A percentile compares a stretch with the other conserved stretches of the same genome.
Conservation (phyloP, 2,888 invertebrate genomes). For the Erebia palarica region DNA sequence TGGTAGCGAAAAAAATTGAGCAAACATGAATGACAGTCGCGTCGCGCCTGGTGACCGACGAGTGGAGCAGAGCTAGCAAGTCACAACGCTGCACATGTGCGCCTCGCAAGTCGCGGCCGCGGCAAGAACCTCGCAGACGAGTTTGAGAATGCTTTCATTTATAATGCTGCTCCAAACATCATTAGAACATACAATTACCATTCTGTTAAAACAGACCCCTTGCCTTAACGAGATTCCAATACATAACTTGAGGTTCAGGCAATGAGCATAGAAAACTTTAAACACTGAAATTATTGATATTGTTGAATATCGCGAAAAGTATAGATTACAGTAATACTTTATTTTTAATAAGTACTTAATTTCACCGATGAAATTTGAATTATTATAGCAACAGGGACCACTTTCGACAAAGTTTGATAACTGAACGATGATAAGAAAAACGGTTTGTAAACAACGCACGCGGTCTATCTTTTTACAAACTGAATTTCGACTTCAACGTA, state of each 20-base stretch:
- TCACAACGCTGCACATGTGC: constrained; percentile 68
- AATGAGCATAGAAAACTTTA: background rate
- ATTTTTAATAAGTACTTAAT: constrained; percentile 25
- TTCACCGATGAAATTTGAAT: constrained; percentile 37
- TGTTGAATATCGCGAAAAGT: background rate
- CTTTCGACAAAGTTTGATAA: constrained; percentile 72
- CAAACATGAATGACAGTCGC: constrained; percentile 66
- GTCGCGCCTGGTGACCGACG: constrained; percentile 52
- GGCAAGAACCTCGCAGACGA: constrained; percentile 57
- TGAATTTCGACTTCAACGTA: constrained; percentile 49
- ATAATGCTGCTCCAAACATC: constrained; percentile 43
- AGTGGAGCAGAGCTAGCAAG: constrained; percentile 59
- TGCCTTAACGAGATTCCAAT: background rate
- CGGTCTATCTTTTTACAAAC: constrained; percentile 64
- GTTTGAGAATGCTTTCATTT: constrained; percentile 60
- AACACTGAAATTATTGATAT: constrained; percentile 1
- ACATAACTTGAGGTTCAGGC: background rate
- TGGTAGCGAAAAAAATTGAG: constrained; percentile 57
- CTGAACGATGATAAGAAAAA: constrained; percentile 67
- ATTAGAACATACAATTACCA: constrained; percentile 23
- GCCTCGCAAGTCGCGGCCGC: constrained; percentile 45
- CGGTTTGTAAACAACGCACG: constrained; percentile 72
- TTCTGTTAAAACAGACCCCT: constrained; percentile 12
- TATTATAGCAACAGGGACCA: constrained; percentile 71
- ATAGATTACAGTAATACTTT: constrained; percentile 18